Conservation (phyloP, 2,888 invertebrate genomes). For the Caenorhabditis sp. region DNA sequence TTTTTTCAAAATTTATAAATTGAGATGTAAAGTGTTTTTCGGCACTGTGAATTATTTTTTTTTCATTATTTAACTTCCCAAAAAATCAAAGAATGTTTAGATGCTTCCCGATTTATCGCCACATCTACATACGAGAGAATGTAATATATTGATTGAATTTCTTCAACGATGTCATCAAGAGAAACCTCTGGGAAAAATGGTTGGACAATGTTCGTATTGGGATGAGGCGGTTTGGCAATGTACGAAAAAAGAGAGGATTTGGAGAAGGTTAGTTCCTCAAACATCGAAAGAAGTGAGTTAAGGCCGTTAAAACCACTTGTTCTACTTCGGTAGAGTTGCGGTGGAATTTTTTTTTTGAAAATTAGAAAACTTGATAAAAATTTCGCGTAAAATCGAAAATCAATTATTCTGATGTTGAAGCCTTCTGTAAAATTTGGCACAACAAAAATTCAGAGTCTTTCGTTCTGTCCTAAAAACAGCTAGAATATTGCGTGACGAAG, state of each 20-base stretch:
- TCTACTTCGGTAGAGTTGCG: too few species aligned
- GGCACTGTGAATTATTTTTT: background rate
- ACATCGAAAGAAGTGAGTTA: background rate
- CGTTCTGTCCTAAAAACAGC: too few species aligned
- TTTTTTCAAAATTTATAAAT: background rate
- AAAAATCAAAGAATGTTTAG: background rate
- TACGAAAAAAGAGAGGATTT: conserved; percentile 66
- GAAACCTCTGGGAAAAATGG: conserved; percentile 54
- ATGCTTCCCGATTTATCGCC: conserved; percentile 68
- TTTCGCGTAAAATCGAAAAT: too few species aligned
- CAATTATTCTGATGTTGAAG: too few species aligned
- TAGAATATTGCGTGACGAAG: too few species aligned
- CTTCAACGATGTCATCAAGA: conserved; percentile 58
- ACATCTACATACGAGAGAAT: conserved; percentile 68
- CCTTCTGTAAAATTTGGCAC: too few species aligned
- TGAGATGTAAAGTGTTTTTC: background rate
- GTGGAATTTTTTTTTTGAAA: too few species aligned
- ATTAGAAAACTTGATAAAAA: too few species aligned
- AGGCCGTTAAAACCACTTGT: too few species aligned
- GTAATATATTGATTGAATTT: conserved; percentile 63
- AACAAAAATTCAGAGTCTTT: too few species aligned
- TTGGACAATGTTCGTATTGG: conserved; percentile 67
- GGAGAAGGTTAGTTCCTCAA: conserved; percentile 51
- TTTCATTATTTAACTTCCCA: background rate
- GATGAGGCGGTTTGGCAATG: conserved; percentile 69